A percentile compares a stretch with the other conserved stretches of the same genome.
These are phyloP conservation scores for Morphnarchus princeps DNA, from an alignment of 2,113 vertebrate species.

Conservation along the genomic window DNA sequence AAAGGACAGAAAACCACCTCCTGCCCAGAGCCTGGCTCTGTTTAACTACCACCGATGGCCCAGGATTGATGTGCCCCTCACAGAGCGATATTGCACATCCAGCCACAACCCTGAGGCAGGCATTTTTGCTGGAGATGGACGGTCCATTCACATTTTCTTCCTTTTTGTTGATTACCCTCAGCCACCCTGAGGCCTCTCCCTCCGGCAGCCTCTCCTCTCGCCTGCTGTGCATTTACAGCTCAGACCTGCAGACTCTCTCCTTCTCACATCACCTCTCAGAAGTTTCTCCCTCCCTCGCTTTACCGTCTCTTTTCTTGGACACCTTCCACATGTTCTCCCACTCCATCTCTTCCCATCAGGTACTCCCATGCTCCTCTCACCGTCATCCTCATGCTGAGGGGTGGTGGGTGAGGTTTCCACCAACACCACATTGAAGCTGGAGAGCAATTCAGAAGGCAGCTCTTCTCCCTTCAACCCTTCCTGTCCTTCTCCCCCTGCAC, in stretches of 20 bases:
- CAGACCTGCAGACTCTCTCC: not conserved
- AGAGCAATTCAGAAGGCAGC: not conserved
- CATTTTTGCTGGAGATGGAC: not conserved
- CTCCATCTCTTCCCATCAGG: not conserved
- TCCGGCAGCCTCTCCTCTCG: not conserved
- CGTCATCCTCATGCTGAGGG: not conserved
- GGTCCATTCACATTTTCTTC: not conserved
- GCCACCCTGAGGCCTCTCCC: not conserved
- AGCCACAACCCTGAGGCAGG: not conserved
- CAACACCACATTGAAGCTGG: not conserved
- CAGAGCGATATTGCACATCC: not conserved
- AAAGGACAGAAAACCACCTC: not conserved
- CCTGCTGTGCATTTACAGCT: not conserved
- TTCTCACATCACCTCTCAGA: not conserved
- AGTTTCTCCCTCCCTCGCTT: not conserved
- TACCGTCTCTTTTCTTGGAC: not conserved
- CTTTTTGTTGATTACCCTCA: not conserved
- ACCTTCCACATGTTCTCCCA: not conserved
- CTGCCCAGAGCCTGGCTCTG: not conserved
- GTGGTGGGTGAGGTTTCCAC: not conserved
- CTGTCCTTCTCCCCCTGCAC: not conserved
- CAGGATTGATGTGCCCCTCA: not conserved
- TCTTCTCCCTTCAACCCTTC: not conserved
- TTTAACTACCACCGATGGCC: not conserved
- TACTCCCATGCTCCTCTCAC: not conserved